phyloP scores from a whole-genome alignment of 2,888 invertebrate genomes.

The Chrysolina oricalcia region DNA sequence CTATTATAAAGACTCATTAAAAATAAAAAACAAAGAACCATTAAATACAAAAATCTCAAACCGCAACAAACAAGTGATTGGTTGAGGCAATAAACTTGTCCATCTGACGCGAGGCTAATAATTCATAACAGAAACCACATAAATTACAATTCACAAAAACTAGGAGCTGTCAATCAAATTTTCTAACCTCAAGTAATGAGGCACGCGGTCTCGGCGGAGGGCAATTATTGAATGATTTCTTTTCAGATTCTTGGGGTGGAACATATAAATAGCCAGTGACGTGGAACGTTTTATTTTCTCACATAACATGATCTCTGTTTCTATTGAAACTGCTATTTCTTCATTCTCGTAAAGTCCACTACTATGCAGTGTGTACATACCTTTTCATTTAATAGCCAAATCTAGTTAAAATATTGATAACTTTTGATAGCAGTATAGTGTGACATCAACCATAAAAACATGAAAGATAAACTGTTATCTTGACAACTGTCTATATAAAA shows the following conservation, averaged over 20 bases:
- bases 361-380: too few species aligned
- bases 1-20: slow-evolving; percentile 49
- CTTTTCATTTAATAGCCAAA: too few species aligned
- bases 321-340: too few species aligned
- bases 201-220: slow-evolving; percentile 49
- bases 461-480: too few species aligned
- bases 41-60: slow-evolving; percentile 49
- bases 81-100: slow-evolving; percentile 57
- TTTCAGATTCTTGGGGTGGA: slow-evolving; percentile 42
- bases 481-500: too few species aligned
- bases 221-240: slow-evolving; percentile 58
- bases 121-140: slow-evolving; percentile 61
- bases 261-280: slow-evolving; percentile 9
- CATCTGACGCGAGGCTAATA: slow-evolving; percentile 56
- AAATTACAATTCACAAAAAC: slow-evolving; percentile 64
- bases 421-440: too few species aligned
- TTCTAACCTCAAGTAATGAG: slow-evolving; percentile 61
- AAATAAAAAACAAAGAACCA: slow-evolving; percentile 51
- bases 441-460: too few species aligned
- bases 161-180: slow-evolving; percentile 69
- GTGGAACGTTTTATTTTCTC: neutral
- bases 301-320: too few species aligned
- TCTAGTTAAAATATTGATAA: too few species aligned
- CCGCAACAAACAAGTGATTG: slow-evolving; percentile 54
- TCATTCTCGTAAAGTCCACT: too few species aligned